Conservation (phyloP, 2,113 vertebrate genomes). For the Chaetura pelagica region DNA sequence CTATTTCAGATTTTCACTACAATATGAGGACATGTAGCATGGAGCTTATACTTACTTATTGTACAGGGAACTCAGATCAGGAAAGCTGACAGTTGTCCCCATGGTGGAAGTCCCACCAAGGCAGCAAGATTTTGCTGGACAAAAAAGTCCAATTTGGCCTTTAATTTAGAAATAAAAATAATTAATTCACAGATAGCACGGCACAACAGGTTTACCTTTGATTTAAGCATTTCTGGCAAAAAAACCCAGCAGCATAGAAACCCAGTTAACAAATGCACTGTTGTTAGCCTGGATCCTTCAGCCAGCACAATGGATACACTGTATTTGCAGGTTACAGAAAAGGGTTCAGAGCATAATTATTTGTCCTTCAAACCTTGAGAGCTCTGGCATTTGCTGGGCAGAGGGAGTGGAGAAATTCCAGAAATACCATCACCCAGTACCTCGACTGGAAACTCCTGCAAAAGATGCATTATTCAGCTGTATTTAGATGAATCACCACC, state of each 20-base stretch:
- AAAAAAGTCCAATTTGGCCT: not conserved
- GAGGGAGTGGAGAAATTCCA: slow-evolving; percentile 29
- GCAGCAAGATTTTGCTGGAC: not conserved
- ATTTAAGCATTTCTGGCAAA: not conserved
- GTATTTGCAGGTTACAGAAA: slow-evolving; percentile 17
- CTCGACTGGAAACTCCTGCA: slow-evolving; percentile 23
- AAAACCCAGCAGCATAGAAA: not conserved
- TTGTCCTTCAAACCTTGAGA: slow-evolving; percentile 27
- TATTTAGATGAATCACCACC: not conserved
- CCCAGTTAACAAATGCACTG: not conserved
- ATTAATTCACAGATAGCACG: not conserved
- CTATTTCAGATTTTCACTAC: not conserved
- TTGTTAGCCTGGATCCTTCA: not conserved
- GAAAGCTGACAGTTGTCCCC: not conserved
- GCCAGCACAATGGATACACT: slow-evolving; percentile 8
- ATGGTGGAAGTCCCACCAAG: not conserved
- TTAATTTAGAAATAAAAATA: not conserved
- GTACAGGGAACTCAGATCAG: not conserved
- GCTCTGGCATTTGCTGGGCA: not conserved
- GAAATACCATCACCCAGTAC: not conserved
- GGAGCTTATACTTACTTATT: not conserved
- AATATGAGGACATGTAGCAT: not conserved
- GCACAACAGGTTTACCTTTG: not conserved
- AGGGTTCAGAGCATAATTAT: not conserved
- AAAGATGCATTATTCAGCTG: slow-evolving; percentile 8